Evolutionary conservation across 2,888 invertebrate genomes (phyloP).

Genomic region (Timema cristinae): DNA sequence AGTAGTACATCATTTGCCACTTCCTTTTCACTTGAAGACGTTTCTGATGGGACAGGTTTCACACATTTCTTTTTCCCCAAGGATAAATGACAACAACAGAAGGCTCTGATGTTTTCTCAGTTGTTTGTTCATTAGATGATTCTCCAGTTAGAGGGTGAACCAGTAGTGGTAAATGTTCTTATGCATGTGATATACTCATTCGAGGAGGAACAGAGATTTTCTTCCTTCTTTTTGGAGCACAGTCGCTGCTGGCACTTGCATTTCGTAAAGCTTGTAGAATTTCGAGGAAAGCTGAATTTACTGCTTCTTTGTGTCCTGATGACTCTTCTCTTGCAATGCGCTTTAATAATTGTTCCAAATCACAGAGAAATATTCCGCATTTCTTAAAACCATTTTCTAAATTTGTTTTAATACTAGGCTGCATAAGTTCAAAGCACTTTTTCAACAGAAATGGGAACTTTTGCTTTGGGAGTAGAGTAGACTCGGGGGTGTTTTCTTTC

Average conservation of each 20-base stretch:
- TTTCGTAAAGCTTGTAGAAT: neutral
- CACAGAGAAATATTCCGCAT: neutral
- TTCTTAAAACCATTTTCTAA: conserved; percentile 12
- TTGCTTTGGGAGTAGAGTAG: conserved; percentile 5
- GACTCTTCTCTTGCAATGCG: conserved; percentile 4
- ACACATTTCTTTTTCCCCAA: no score
- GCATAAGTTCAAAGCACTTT: neutral
- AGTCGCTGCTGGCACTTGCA: neutral
- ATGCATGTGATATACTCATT: neutral
- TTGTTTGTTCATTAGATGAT: neutral
- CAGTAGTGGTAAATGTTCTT: neutral
- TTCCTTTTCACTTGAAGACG: no score
- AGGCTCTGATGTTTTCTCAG: neutral
- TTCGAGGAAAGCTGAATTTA: neutral
- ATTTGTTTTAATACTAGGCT: neutral
- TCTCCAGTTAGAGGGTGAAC: neutral
- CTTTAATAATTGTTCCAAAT: conserved; percentile 2
- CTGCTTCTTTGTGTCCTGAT: neutral
- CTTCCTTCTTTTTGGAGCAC: conserved; percentile 6
- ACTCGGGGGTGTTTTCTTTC: conserved; percentile 30
- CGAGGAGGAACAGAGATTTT: conserved; percentile 13
- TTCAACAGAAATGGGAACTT: conserved; percentile 3
- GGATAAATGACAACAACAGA: neutral
- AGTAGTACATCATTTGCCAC: neutral
- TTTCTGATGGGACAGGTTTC: no score